Percentiles rank a stretch among this genome's conserved stretches.
Conservation (phyloP, 2,113 vertebrate species). For the Gallinago paraguaiae region DNA sequence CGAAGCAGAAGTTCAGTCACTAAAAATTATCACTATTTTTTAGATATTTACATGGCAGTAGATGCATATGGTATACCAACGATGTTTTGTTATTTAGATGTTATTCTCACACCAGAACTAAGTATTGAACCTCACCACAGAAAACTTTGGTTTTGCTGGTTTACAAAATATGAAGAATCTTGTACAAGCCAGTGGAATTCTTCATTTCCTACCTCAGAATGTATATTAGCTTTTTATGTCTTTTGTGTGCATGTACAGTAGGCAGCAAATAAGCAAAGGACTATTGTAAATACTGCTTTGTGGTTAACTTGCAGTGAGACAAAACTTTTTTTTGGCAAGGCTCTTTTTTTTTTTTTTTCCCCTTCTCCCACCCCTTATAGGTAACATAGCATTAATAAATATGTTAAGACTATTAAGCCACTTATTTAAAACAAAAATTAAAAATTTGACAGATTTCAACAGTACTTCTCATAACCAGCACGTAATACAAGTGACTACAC, state of each 20-base stretch:
- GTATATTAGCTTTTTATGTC: slow-evolving; percentile 62
- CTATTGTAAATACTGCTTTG: slow-evolving; percentile 71
- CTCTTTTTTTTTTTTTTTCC: background rate
- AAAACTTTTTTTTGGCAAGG: slow-evolving; percentile 40
- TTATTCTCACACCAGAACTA: slow-evolving; percentile 55
- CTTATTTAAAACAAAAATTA: slow-evolving; percentile 43
- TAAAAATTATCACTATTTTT: background rate
- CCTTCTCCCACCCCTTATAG: background rate
- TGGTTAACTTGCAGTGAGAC: slow-evolving; percentile 45
- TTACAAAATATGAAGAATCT: slow-evolving; percentile 75
- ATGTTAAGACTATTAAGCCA: slow-evolving; percentile 43
- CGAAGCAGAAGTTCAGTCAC: background rate
- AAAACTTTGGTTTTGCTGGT: slow-evolving; percentile 63
- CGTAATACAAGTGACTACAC: slow-evolving; percentile 73
- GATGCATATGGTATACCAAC: background rate
- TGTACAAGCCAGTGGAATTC: slow-evolving; percentile 74
- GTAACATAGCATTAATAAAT: slow-evolving; percentile 70
- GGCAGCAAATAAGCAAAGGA: slow-evolving; percentile 37
- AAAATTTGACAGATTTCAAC: slow-evolving; percentile 37
- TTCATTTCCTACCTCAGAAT: slow-evolving; percentile 80
- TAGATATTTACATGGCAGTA: slow-evolving; percentile 6
- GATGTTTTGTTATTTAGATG: slow-evolving; percentile 8
- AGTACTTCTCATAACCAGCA: slow-evolving; percentile 70
- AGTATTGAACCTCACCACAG: slow-evolving; percentile 67
- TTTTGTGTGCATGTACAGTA: slow-evolving; percentile 57